phyloP scores from a whole-genome alignment of 1,140 invertebrate species.

The Eulimnadia texana region DNA sequence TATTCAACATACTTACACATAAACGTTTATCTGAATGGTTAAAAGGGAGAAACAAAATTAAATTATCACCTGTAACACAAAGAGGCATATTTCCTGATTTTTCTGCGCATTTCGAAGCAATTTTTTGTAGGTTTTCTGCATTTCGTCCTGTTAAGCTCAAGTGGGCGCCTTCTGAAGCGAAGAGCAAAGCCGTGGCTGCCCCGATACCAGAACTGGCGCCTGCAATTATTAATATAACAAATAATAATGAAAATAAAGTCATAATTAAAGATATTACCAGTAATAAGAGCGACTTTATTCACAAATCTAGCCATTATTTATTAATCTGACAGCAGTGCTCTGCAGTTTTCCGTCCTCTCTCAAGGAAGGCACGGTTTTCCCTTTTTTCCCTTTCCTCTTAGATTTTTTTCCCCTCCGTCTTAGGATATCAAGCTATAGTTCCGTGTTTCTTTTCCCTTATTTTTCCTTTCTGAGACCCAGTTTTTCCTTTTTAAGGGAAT shows the following conservation, averaged over 20 bases:
- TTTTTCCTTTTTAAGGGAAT: too few species aligned
- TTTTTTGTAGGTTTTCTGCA: constrained; percentile 42
- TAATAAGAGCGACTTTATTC: constrained; percentile 3
- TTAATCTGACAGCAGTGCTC: too few species aligned
- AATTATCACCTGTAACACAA: not conserved
- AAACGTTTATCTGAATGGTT: not conserved
- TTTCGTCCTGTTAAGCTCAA: constrained; percentile 61
- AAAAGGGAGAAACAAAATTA: not conserved
- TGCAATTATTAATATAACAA: constrained; percentile 19
- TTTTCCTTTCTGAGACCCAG: too few species aligned
- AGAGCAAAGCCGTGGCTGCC: constrained; percentile 55
- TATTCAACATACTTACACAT: too few species aligned
- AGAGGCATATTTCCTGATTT: constrained; percentile 23
- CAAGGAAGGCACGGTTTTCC: too few species aligned
- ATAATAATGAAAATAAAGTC: not conserved
- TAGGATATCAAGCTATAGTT: too few species aligned
- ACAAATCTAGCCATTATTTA: not conserved
- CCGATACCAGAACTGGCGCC: constrained; percentile 80
- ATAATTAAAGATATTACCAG: not conserved
- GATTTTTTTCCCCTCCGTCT: too few species aligned
- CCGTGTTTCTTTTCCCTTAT: too few species aligned
- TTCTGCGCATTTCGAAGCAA: constrained; percentile 44
- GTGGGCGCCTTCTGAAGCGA: constrained; percentile 53
- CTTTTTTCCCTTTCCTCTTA: too few species aligned
- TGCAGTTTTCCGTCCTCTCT: too few species aligned